Conservation (phyloP, 1,140 invertebrate species). For the Drosophila funebris region DNA sequence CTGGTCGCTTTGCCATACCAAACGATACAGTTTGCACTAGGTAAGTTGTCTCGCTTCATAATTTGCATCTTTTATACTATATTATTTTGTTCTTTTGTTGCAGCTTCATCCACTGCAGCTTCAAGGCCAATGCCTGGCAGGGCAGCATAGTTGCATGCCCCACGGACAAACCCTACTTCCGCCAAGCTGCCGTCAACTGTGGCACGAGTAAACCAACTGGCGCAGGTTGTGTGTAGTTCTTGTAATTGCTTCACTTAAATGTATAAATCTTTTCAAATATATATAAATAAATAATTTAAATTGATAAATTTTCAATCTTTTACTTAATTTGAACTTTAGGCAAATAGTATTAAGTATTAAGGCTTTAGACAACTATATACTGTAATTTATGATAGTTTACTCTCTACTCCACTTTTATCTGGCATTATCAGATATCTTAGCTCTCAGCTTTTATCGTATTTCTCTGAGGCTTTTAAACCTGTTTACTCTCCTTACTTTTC, state of each 20-base stretch:
- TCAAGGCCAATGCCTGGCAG: conserved; percentile 6
- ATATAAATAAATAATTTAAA: neutral
- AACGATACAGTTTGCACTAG: conserved; percentile 63
- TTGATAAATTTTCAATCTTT: neutral
- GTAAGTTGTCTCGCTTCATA: conserved; percentile 14
- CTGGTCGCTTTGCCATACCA: conserved; percentile 57
- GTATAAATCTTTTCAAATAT: conserved; percentile 1
- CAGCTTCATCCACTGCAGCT: conserved; percentile 62
- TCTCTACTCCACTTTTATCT: too few relatives aligned
- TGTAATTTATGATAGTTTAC: too few relatives aligned
- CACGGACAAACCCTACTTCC: conserved; percentile 41
- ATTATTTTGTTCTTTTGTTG: neutral
- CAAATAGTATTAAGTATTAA: too few relatives aligned
- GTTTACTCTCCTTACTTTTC: too few relatives aligned
- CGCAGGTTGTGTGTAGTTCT: conserved; percentile 36
- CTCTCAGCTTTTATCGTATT: too few relatives aligned
- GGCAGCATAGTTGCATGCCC: conserved; percentile 24
- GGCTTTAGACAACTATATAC: too few relatives aligned
- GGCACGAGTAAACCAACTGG: conserved; percentile 23
- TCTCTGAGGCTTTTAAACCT: too few relatives aligned
- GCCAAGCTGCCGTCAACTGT: conserved; percentile 25
- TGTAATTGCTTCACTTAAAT: neutral
- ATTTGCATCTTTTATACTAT: neutral
- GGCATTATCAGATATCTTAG: too few relatives aligned
- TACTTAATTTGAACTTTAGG: too few relatives aligned